Evolutionary conservation across 2,797 vertebrate genomes (phyloP).

Genomic region (Sitta carolinensis): DNA sequence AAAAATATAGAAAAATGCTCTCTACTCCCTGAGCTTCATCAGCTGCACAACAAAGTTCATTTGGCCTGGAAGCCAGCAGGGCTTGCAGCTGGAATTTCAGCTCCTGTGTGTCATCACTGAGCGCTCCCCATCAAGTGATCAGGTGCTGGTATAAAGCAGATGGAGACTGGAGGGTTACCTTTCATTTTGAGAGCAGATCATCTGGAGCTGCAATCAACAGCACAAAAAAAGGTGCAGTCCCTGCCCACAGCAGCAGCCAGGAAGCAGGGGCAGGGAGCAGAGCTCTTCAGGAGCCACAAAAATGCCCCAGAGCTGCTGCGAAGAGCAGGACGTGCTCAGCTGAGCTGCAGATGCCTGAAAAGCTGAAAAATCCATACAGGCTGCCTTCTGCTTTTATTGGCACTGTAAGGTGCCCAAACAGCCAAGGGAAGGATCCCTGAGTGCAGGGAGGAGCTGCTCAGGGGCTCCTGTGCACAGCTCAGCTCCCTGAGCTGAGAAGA

Average conservation of each 20-base stretch:
- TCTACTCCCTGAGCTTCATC: not conserved
- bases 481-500: not conserved
- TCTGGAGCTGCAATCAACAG: not conserved
- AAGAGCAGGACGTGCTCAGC: not conserved
- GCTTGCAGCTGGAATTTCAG: not conserved
- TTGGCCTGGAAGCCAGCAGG: not conserved
- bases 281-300: not conserved
- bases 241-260: not conserved
- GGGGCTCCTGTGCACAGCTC: not conserved
- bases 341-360: not conserved
- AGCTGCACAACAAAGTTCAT: not conserved
- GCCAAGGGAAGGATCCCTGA: not conserved
- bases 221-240: not conserved
- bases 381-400: not conserved
- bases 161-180: not conserved
- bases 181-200: not conserved
- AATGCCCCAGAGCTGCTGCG: not conserved
- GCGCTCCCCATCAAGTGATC: not conserved
- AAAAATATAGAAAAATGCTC: not conserved
- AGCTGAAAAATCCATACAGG: not conserved
- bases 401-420: accelerated
- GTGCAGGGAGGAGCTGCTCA: not conserved
- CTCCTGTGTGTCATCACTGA: not conserved
- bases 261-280: not conserved
- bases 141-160: not conserved